Evolutionary conservation across 1,140 invertebrate species (phyloP).

Genomic region (Saccostrea glomerata): DNA sequence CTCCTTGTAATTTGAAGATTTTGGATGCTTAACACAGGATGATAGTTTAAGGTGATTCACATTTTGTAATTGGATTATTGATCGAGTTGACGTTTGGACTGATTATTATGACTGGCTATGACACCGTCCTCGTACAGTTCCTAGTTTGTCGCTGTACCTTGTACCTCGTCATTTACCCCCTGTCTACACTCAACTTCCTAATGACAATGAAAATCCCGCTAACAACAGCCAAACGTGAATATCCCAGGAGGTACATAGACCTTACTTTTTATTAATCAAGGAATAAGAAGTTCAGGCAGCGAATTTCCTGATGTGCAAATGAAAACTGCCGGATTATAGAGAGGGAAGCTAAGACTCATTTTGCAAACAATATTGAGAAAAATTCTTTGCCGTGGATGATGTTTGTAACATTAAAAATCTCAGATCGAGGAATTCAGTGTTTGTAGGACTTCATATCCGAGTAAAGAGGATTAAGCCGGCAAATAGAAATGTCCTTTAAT

Average conservation of each 20-base stretch:
- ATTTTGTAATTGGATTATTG: constrained; percentile 6
- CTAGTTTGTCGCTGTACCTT: too few species aligned
- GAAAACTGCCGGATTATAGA: neutral
- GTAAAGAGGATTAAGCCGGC: neutral
- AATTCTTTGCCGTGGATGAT: neutral
- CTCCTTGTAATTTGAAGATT: neutral
- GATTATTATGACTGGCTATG: neutral
- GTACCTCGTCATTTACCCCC: neutral
- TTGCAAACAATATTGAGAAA: neutral
- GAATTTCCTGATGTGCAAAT: neutral
- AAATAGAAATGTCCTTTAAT: neutral
- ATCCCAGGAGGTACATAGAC: neutral
- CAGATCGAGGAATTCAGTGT: neutral
- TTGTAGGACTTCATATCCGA: constrained; percentile 1
- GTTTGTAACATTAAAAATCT: neutral
- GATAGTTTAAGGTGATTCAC: constrained; percentile 21
- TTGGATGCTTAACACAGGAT: neutral
- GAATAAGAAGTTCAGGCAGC: neutral
- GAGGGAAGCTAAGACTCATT: neutral
- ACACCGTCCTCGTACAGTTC: neutral
- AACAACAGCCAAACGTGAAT: neutral
- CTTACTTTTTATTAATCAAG: neutral
- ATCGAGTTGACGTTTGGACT: neutral
- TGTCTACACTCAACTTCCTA: neutral
- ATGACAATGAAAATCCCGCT: neutral